A percentile compares a stretch with the other conserved stretches of the same genome.
Evolutionary conservation across 2,888 invertebrate species (phyloP).

Genomic region (Therioaphis trifolii): DNA sequence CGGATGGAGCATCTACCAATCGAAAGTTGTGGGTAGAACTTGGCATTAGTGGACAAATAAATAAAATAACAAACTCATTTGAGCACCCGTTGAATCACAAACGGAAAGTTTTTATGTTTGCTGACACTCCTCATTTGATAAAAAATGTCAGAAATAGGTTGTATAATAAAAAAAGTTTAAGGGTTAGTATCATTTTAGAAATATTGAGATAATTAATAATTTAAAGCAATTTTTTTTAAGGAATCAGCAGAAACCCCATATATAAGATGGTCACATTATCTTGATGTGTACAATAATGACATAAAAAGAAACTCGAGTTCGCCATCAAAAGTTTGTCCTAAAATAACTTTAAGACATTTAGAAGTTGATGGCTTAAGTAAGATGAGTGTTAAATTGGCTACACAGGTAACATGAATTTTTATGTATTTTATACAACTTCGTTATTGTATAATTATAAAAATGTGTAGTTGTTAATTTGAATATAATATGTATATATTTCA

Average conservation of each 20-base stretch:
- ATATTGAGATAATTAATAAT: too few relatives aligned
- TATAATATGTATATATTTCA: too few relatives aligned
- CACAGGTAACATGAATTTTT: too few relatives aligned
- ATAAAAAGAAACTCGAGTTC: background rate
- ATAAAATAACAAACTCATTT: slow-evolving; percentile 2
- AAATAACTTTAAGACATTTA: slow-evolving; percentile 7
- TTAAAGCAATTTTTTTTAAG: too few relatives aligned
- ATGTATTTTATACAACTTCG: too few relatives aligned
- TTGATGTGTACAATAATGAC: background rate
- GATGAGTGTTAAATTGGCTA: slow-evolving; percentile 29
- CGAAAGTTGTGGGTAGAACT: slow-evolving; percentile 38
- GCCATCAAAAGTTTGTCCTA: background rate
- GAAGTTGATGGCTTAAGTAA: background rate
- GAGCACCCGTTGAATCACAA: slow-evolving; percentile 2
- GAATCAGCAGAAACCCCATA: background rate
- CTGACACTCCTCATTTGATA: slow-evolving; percentile 41
- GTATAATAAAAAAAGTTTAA: slow-evolving; percentile 4
- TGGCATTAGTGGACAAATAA: background rate
- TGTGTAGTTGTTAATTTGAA: too few relatives aligned
- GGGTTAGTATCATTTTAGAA: background rate
- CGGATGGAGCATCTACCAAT: slow-evolving; percentile 39
- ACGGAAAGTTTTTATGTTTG: slow-evolving; percentile 28
- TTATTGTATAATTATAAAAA: too few relatives aligned
- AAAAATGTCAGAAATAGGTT: slow-evolving; percentile 44
- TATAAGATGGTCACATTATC: slow-evolving; percentile 5